Percentiles rank a stretch among this genome's conserved stretches.
Evolutionary conservation across 2,113 vertebrate species (phyloP).

Genomic region (Variabilichromis moorii): DNA sequence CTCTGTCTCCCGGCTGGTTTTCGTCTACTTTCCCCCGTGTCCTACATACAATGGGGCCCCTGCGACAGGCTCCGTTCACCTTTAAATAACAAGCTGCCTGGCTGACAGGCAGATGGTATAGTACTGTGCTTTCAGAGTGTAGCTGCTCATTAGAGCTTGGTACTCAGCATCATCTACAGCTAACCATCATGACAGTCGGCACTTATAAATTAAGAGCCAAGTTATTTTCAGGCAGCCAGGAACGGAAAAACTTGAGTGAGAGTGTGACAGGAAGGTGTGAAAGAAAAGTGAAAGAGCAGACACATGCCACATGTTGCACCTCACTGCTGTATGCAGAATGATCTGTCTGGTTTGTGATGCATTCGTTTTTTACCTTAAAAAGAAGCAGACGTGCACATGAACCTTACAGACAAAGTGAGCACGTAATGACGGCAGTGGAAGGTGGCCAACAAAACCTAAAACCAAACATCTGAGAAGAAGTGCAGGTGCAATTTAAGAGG

Average conservation of each 20-base stretch:
- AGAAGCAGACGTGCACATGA: neutral
- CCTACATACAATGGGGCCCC: slow-evolving; percentile 29
- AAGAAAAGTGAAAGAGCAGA: neutral
- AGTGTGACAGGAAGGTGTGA: slow-evolving; percentile 3
- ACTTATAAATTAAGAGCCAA: slow-evolving; percentile 40
- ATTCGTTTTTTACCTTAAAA: neutral
- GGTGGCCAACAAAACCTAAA: neutral
- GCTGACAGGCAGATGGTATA: slow-evolving; percentile 36
- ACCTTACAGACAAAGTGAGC: neutral
- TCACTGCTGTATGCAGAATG: neutral
- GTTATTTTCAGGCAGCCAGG: slow-evolving; percentile 33
- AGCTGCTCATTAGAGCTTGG: slow-evolving; percentile 42
- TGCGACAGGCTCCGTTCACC: slow-evolving; percentile 23
- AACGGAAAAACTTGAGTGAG: slow-evolving; percentile 35
- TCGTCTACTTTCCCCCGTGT: slow-evolving; percentile 1
- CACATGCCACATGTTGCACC: slow-evolving; percentile 37
- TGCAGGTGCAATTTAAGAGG: neutral
- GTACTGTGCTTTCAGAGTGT: slow-evolving; percentile 2
- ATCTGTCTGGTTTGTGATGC: neutral
- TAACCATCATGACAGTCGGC: slow-evolving; percentile 10
- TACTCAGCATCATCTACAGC: slow-evolving; percentile 23
- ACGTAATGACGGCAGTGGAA: neutral
- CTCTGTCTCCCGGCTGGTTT: neutral
- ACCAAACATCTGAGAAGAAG: neutral
- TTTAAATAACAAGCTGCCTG: slow-evolving; percentile 49